A percentile compares a stretch with the other conserved stretches of the same genome.
phyloP scores from a whole-genome alignment of 2,797 vertebrate genomes.

The Synaphobranchus kaupii region DNA sequence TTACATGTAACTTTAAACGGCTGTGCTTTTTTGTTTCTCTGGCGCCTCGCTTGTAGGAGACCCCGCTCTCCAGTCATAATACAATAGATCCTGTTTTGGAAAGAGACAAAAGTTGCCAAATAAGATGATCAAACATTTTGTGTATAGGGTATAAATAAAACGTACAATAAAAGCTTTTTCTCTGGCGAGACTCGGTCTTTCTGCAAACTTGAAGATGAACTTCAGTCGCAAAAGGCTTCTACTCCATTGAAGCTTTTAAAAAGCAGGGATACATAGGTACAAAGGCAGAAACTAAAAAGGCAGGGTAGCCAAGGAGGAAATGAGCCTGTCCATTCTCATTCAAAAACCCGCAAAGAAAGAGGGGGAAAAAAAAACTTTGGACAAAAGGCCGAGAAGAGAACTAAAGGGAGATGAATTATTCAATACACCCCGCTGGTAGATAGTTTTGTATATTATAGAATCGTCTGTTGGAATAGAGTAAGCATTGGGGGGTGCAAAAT shows the following conservation, averaged over 20 bases:
- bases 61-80: slow-evolving; percentile 8
- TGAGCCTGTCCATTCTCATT: slow-evolving; percentile 70
- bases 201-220: slow-evolving; percentile 84
- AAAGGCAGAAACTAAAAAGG: slow-evolving; percentile 63
- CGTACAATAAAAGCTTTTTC: slow-evolving; percentile 48
- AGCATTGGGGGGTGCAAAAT: slow-evolving; percentile 66
- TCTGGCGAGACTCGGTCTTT: slow-evolving; percentile 46
- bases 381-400: slow-evolving; percentile 72
- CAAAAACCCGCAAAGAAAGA: slow-evolving; percentile 63
- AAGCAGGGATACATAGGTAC: slow-evolving; percentile 65
- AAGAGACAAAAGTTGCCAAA: slow-evolving; percentile 37
- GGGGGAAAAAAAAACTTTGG: slow-evolving; percentile 55
- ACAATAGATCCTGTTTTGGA: slow-evolving; percentile 20
- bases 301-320: slow-evolving; percentile 43
- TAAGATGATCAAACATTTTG: slow-evolving; percentile 45
- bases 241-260: slow-evolving; percentile 67
- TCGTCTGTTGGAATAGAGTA: slow-evolving; percentile 61
- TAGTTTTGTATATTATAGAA: slow-evolving; percentile 68
- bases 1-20: slow-evolving; percentile 11
- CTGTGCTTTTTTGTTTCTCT: neutral
- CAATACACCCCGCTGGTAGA: slow-evolving; percentile 75
- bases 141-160: slow-evolving; percentile 42
- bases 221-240: slow-evolving; percentile 72
- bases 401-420: slow-evolving; percentile 73
- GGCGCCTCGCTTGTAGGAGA: slow-evolving; percentile 3